These are phyloP conservation scores for Benitochromis conjunctus DNA, from an alignment of 2,113 vertebrate species.

Conservation along the genomic window DNA sequence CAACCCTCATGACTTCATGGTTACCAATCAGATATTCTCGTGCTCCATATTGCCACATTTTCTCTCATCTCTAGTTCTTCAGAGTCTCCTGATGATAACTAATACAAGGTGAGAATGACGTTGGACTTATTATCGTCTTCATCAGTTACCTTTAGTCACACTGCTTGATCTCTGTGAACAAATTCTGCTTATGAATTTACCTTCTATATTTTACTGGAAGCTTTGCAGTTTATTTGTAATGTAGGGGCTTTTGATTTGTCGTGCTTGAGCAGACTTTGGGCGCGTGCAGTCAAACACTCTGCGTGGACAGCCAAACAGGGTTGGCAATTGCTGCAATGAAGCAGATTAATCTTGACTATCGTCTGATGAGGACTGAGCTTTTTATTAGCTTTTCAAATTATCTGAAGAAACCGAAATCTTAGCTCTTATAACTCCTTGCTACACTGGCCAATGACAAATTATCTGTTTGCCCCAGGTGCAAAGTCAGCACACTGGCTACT, in stretches of 20 bases:
- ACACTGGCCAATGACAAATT: background rate
- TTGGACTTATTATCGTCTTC: background rate
- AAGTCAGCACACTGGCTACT: background rate
- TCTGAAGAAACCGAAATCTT: background rate
- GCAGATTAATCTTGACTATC: background rate
- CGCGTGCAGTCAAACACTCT: background rate
- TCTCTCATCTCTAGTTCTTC: background rate
- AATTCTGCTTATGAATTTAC: background rate
- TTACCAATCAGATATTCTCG: conserved; percentile 21
- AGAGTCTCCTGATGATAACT: background rate
- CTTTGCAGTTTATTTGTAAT: background rate
- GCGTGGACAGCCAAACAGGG: background rate
- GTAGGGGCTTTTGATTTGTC: background rate
- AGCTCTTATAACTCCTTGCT: background rate
- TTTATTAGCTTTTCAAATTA: background rate
- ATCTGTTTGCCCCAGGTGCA: background rate
- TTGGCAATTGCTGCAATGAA: background rate
- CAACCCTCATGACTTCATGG: background rate
- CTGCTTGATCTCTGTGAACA: background rate
- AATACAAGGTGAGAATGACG: background rate
- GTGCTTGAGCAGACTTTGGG: background rate
- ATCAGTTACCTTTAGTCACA: background rate
- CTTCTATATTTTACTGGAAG: background rate
- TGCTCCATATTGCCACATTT: background rate
- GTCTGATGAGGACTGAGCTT: background rate